phyloP scores from a whole-genome alignment of 2,113 vertebrate genomes.

The Psettodes erumei region DNA sequence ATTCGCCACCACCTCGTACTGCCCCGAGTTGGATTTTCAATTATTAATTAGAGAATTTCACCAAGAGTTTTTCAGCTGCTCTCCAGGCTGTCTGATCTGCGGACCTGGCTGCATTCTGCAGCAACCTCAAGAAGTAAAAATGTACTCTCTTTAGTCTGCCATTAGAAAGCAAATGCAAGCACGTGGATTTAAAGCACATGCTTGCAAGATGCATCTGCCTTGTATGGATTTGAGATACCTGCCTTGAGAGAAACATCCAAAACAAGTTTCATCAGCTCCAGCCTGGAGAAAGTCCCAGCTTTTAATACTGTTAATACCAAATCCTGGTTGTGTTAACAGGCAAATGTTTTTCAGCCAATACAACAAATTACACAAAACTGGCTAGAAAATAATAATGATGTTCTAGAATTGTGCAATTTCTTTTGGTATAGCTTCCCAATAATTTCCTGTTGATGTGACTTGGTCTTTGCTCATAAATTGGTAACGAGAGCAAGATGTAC shows the following conservation, averaged over 20 bases:
- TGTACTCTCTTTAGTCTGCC: conserved; percentile 16
- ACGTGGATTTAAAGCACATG: not conserved
- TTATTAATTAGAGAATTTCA: conserved; percentile 72
- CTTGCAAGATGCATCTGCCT: conserved; percentile 3
- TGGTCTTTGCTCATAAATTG: not conserved
- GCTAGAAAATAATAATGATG: not conserved
- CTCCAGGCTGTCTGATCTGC: conserved; percentile 47
- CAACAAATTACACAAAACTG: not conserved
- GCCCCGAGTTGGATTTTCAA: conserved; percentile 68
- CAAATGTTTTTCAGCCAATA: not conserved
- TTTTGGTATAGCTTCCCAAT: not conserved
- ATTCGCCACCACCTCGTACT: conserved; percentile 23
- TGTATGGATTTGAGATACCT: not conserved
- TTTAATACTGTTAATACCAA: not conserved
- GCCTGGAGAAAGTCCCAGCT: not conserved
- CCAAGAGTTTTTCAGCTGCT: conserved; percentile 45
- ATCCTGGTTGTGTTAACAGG: not conserved
- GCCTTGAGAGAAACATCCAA: not conserved
- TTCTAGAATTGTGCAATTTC: not conserved
- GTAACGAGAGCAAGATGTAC: not conserved
- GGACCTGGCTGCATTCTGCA: conserved; percentile 7
- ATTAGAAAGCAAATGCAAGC: conserved; percentile 15
- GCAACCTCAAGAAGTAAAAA: not conserved
- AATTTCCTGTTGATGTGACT: not conserved
- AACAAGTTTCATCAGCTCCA: not conserved